Evolutionary conservation across 2,797 vertebrate genomes (phyloP).

Genomic region (Prionace glauca): DNA sequence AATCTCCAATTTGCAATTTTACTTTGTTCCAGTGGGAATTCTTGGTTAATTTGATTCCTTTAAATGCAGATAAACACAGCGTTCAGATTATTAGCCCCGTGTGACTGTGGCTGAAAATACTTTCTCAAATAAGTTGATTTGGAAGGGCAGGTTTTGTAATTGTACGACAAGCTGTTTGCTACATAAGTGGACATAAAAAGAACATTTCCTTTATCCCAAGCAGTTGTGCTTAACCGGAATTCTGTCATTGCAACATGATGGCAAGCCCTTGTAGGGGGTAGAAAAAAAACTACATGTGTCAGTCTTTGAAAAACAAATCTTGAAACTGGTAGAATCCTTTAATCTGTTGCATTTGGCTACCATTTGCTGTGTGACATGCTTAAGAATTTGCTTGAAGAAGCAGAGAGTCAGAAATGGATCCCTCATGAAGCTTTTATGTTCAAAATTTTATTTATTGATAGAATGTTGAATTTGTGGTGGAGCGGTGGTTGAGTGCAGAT

Average conservation of each 20-base stretch:
- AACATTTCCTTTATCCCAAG: not conserved
- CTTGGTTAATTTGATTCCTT: not conserved
- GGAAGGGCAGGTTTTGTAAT: not conserved
- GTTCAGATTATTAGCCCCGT: not conserved
- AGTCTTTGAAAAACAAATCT: not conserved
- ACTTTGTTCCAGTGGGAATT: not conserved
- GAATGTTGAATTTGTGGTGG: not conserved
- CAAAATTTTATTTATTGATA: not conserved
- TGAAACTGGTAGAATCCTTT: not conserved
- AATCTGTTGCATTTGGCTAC: not conserved
- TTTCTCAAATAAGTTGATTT: not conserved
- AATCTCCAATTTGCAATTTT: not conserved
- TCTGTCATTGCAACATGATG: not conserved
- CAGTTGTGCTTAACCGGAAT: not conserved
- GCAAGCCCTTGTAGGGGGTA: no score
- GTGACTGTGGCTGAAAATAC: not conserved
- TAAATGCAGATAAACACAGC: not conserved
- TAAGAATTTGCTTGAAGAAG: not conserved
- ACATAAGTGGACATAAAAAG: not conserved
- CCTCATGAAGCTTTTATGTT: not conserved
- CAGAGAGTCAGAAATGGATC: no score
- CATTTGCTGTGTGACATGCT: not conserved
- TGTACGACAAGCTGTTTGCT: not conserved
- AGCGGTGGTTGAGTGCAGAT: no score
- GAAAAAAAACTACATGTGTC: not conserved